Evolutionary conservation across 53 echinoderm and acorn worm species (phyloP).

Genomic region (Paracentrotus lividus): DNA sequence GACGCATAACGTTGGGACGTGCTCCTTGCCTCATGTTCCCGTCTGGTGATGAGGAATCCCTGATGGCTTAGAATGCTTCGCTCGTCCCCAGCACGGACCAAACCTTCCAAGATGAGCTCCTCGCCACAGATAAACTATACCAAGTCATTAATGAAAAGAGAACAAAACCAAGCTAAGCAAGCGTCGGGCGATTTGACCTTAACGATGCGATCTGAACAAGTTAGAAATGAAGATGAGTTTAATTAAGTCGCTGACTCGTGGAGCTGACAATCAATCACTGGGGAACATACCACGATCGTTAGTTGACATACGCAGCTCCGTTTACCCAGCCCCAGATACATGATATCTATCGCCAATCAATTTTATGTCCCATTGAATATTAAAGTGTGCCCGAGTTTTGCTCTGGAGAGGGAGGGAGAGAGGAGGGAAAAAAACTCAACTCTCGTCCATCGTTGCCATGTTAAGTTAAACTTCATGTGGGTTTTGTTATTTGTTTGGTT

Average conservation of each 20-base stretch:
- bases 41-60: background rate
- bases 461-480: constrained; percentile 6
- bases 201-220: constrained; percentile 67
- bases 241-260: constrained; percentile 68
- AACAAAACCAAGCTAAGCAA: constrained; percentile 53
- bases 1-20: constrained; percentile 46
- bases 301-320: constrained; percentile 63
- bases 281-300: constrained; percentile 51
- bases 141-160: constrained; percentile 47
- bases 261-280: constrained; percentile 59
- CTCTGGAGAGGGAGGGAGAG: constrained; percentile 3
- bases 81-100: constrained; percentile 41
- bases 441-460: constrained; percentile 29
- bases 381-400: constrained; percentile 31
- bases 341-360: constrained; percentile 68
- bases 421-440: background rate
- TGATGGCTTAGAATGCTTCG: constrained; percentile 22
- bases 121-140: constrained; percentile 50
- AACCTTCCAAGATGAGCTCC: constrained; percentile 8
- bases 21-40: constrained; percentile 50
- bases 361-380: constrained; percentile 55
- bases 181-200: constrained; percentile 70
- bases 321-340: constrained; percentile 71
- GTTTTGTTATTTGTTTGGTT: background rate
- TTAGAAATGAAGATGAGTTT: constrained; percentile 71